Conservation (phyloP, 1,140 invertebrate genomes). For the Trialeurodes vaporariorum region DNA sequence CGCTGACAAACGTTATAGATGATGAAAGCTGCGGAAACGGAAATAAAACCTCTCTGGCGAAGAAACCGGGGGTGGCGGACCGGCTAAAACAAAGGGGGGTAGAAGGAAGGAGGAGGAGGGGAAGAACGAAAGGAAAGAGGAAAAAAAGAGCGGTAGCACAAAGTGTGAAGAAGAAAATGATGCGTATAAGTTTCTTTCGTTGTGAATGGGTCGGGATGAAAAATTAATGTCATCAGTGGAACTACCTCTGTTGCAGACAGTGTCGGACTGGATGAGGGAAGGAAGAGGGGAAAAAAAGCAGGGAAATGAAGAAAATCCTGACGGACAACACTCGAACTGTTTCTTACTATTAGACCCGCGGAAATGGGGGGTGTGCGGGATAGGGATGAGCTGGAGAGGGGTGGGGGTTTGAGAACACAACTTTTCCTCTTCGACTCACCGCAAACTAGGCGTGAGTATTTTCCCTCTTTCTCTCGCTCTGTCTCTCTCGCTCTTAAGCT, state of each 20-base stretch:
- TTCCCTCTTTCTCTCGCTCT: too few relatives aligned
- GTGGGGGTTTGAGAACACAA: too few relatives aligned
- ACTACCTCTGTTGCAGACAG: not conserved
- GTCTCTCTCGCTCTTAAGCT: too few relatives aligned
- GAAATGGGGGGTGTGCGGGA: too few relatives aligned
- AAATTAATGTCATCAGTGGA: not conserved
- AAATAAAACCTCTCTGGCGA: not conserved
- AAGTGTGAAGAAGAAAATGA: not conserved
- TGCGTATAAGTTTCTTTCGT: not conserved
- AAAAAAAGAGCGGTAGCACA: not conserved
- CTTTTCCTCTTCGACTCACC: too few relatives aligned
- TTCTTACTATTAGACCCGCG: not conserved
- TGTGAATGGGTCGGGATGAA: not conserved
- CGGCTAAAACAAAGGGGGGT: conserved; percentile 3
- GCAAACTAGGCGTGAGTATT: too few relatives aligned
- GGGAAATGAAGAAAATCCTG: not conserved
- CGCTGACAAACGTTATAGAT: not conserved
- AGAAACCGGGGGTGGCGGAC: conserved; percentile 3
- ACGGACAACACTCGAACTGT: not conserved
- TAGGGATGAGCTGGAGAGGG: too few relatives aligned
- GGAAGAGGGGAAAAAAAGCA: not conserved
- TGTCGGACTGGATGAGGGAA: not conserved
- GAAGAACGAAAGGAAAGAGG: not conserved
- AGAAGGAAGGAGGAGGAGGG: conserved; percentile 6
- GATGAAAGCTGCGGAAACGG: not conserved